Evolutionary conservation across 1,140 invertebrate species (phyloP).

Genomic region (Melitaea cinxia): DNA sequence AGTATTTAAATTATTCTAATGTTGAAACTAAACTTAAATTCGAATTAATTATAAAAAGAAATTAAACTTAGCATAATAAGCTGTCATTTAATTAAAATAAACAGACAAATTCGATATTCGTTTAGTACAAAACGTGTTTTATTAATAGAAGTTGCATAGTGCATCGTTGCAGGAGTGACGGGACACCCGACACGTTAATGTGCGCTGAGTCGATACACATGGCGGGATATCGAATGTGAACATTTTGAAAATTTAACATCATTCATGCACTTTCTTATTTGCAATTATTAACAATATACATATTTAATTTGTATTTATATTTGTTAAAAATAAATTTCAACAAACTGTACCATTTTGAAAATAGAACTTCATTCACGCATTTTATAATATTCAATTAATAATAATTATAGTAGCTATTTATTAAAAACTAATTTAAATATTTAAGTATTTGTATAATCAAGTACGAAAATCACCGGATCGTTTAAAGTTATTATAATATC

Average conservation of each 20-base stretch:
- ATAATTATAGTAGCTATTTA: too few relatives aligned
- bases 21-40: too few relatives aligned
- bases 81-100: slow-evolving; percentile 14
- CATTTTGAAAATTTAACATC: slow-evolving; percentile 43
- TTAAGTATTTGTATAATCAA: too few relatives aligned
- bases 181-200: slow-evolving; percentile 65
- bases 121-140: slow-evolving; percentile 29
- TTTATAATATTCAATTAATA: too few relatives aligned
- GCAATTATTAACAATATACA: neutral
- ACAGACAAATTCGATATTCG: slow-evolving; percentile 33
- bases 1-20: too few relatives aligned
- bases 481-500: too few relatives aligned
- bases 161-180: slow-evolving; percentile 42
- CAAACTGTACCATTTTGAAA: too few relatives aligned
- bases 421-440: too few relatives aligned
- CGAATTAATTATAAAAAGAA: neutral
- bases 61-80: neutral
- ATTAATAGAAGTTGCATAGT: slow-evolving; percentile 58
- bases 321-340: neutral
- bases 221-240: slow-evolving; percentile 54
- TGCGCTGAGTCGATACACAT: slow-evolving; percentile 59
- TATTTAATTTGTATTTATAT: neutral
- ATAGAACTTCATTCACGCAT: neutral
- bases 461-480: too few relatives aligned
- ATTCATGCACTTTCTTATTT: neutral